Evolutionary conservation across 64 coral and sea anemone species (phyloP), one percentile per base, ranked within the genome.

Genomic region (Trachythela sp.): DNA sequence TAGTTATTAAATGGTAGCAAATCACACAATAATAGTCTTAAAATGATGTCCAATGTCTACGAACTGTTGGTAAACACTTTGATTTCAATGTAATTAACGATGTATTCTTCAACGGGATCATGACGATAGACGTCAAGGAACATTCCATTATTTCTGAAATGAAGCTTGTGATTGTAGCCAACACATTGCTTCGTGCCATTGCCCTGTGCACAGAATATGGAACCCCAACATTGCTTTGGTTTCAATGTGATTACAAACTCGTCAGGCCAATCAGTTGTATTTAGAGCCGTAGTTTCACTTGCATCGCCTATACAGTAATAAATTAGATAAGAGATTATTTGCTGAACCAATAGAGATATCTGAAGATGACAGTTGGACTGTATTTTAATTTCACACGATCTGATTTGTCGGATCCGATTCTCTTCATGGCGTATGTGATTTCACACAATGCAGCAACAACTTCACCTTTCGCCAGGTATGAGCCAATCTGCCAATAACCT

Each of bases 81-180:
- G 13, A 88, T 59, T 45, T 88, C 87, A 48, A 88, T 76, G 68
- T 49, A 88, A 58, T 88, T 88, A 35, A 88, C 75, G 37, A 45
- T 88, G 87, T 72, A 88, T 88, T 88, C 87, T 18, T 72, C 87
- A 8, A 72, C 39, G 1, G 54, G 54, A 18, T 75, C 87, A 29
- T 72, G 36, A 49, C 68, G 87, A 59, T 72, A 88, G 6, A 88
- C 36, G 20, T 88, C 87, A 24, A 88, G 38, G 67, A 15, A 72
- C 39, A 88, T 32, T 0, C 60, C 68, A 35, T 72, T 48, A 36
- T 39, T 39, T 11, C 43, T 8, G 20, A 90, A 54, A 13, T 84
- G 27, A 8, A 84, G 36, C 7, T 13, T 20, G 5, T 33, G 17
- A 38, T 48, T 34, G 4, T 83, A 90, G 20, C 8, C 75, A 13